Conservation (phyloP, 2,797 vertebrate species). For the Trachops cirrhosus region DNA sequence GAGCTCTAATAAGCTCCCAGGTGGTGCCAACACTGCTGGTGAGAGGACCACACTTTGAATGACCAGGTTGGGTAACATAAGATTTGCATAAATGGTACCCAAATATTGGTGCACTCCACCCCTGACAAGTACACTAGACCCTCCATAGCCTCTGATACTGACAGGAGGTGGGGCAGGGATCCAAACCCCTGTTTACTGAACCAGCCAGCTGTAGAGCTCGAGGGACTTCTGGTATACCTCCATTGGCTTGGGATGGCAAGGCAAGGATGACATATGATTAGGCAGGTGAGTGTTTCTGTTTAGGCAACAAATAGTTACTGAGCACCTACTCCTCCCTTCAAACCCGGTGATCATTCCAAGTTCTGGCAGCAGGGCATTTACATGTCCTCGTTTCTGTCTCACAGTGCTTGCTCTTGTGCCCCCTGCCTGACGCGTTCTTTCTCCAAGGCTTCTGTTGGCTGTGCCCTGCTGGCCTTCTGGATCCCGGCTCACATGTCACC, state of each 20-base stretch:
- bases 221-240: neutral
- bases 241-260: neutral
- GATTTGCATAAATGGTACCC: neutral
- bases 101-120: neutral
- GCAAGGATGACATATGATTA: accelerated
- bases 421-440: neutral
- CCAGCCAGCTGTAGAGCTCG: neutral
- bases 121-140: too few species aligned
- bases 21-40: neutral
- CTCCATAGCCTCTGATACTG: neutral
- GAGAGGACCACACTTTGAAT: neutral
- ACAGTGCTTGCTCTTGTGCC: neutral
- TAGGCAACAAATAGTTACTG: neutral
- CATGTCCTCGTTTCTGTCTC: neutral
- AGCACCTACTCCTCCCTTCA: neutral
- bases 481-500: neutral
- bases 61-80: neutral
- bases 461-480: neutral
- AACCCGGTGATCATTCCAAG: neutral
- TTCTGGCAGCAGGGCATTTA: neutral
- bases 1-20: neutral
- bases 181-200: too few species aligned
- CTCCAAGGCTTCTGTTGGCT: neutral
- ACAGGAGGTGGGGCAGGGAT: neutral
- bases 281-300: neutral